Conservation (phyloP, 2,797 vertebrate species). For the Denticeps clupeoides region DNA sequence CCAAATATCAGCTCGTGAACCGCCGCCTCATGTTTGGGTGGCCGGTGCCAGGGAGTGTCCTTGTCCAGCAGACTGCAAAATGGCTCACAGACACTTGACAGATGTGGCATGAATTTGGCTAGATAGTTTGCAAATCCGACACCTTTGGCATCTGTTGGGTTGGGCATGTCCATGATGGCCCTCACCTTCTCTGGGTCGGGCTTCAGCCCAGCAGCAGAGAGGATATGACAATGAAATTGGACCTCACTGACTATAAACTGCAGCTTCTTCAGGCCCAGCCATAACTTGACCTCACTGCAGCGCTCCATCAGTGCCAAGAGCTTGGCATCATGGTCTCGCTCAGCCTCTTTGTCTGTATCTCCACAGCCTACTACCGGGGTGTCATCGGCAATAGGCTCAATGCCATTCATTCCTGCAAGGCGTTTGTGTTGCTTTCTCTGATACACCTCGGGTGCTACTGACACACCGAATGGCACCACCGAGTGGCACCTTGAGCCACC, state of each 20-base stretch:
- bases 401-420: conserved; percentile 3
- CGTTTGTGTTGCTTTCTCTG: conserved; percentile 13
- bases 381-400: conserved; percentile 18
- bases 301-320: conserved; percentile 4
- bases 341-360: conserved; percentile 1
- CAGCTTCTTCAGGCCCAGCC: conserved; percentile 14
- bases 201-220: conserved; percentile 8
- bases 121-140: conserved; percentile 17
- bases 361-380: conserved; percentile 14
- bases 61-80: conserved; percentile 8
- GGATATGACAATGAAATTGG: conserved; percentile 14
- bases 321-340: conserved; percentile 4
- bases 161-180: conserved; percentile 12
- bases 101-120: conserved; percentile 15
- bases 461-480: conserved; percentile 14
- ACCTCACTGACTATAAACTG: conserved; percentile 21
- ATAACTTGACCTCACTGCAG: conserved; percentile 11
- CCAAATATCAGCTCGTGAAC: conserved; percentile 4
- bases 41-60: conserved; percentile 8
- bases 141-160: conserved; percentile 3
- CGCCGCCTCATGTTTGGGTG: conserved; percentile 9
- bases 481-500: conserved; percentile 1
- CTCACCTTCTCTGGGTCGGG: conserved; percentile 17
- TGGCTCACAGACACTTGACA: conserved; percentile 12
- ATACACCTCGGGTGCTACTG: conserved; percentile 17